These are phyloP conservation scores for Paracanthobrama guichenoti DNA, from an alignment of 2,113 vertebrate species.

Conservation along the genomic window DNA sequence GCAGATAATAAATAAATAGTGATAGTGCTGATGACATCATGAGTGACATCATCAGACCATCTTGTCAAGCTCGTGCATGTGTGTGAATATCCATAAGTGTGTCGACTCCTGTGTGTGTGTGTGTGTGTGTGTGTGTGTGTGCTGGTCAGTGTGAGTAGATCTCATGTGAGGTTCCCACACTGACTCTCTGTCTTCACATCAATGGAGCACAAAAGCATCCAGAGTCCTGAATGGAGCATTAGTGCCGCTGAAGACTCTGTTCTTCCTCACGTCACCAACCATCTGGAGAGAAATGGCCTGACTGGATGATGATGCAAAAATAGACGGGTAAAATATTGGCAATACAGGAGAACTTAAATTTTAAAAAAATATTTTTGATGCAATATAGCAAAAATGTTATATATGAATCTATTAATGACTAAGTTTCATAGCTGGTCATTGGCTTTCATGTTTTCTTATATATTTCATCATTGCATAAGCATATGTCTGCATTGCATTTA, in stretches of 20 bases:
- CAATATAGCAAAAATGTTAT: not conserved
- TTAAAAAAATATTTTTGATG: not conserved
- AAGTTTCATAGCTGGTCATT: too few species aligned
- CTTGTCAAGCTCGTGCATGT: too few species aligned
- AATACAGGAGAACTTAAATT: not conserved
- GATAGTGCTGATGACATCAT: too few species aligned
- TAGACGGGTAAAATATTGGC: not conserved
- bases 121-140: slow-evolving; percentile 48
- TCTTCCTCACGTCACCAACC: slow-evolving; percentile 51
- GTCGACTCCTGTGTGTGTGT: slow-evolving; percentile 39
- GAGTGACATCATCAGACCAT: too few species aligned
- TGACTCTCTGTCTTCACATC: slow-evolving; percentile 36
- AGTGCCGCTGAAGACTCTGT: slow-evolving; percentile 47
- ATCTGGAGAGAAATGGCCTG: slow-evolving; percentile 61
- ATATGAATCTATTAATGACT: too few species aligned
- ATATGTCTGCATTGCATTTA: not conserved
- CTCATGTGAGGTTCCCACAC: slow-evolving; percentile 58
- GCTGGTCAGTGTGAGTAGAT: slow-evolving; percentile 33
- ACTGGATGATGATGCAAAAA: not conserved
- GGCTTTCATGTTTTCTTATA: too few species aligned
- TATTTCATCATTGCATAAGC: not conserved
- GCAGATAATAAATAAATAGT: too few species aligned
- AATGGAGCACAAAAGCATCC: slow-evolving; percentile 54
- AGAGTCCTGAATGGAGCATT: slow-evolving; percentile 54
- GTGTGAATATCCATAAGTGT: too few species aligned